Conservation (phyloP, 2,888 invertebrate genomes). For the Pachycephus smyrnensis region DNA sequence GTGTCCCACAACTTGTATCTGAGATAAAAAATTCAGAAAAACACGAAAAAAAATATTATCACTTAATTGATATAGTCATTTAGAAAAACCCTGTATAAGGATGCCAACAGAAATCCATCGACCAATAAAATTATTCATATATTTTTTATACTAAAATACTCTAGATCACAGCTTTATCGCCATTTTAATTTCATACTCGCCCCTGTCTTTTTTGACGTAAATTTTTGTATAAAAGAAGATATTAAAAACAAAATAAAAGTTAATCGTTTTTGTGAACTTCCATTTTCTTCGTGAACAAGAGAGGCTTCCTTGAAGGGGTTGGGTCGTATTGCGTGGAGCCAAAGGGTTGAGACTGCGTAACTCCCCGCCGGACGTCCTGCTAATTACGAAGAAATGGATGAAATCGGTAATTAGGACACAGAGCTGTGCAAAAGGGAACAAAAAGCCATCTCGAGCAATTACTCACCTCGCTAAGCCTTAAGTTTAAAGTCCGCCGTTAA, state of each 20-base stretch:
- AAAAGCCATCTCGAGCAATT: not conserved
- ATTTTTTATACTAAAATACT: too few relatives aligned
- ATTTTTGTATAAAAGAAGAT: too few relatives aligned
- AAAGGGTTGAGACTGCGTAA: too few relatives aligned
- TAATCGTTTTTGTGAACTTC: too few relatives aligned
- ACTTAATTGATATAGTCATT: not conserved
- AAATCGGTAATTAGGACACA: slow-evolving; percentile 12
- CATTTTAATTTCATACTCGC: too few relatives aligned
- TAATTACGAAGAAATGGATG: slow-evolving; percentile 7
- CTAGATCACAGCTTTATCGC: too few relatives aligned
- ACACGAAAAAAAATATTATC: not conserved
- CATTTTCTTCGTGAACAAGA: too few relatives aligned
- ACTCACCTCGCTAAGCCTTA: slow-evolving; percentile 7
- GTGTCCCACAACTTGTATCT: not conserved
- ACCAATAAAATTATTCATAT: too few relatives aligned
- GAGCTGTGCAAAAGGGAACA: not conserved
- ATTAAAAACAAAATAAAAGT: too few relatives aligned
- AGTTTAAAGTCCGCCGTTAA: slow-evolving; percentile 9
- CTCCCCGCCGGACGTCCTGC: not conserved
- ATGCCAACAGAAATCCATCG: not conserved
- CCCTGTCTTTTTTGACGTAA: too few relatives aligned
- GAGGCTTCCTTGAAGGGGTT: too few relatives aligned
- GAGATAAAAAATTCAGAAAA: not conserved
- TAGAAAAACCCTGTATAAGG: not conserved
- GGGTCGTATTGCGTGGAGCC: too few relatives aligned